Percentiles rank a stretch among this genome's conserved stretches.
Evolutionary conservation across 2,888 invertebrate species (phyloP).

Genomic region (Eueremaeus valkanovi): DNA sequence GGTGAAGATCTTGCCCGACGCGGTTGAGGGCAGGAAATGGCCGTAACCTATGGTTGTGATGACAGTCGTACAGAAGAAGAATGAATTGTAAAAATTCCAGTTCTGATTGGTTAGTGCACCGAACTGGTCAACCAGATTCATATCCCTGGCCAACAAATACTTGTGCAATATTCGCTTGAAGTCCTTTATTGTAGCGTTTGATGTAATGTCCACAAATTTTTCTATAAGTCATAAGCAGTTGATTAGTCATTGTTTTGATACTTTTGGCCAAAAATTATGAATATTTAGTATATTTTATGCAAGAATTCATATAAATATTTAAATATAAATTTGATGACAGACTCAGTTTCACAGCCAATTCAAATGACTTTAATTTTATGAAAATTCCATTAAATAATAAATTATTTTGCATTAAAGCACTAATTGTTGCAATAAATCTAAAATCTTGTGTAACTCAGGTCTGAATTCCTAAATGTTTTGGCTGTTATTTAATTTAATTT

Average conservation of each 20-base stretch:
- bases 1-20: constrained; percentile 73
- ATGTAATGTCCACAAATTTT: not conserved
- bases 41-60: constrained; percentile 90
- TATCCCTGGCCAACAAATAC: constrained; percentile 27
- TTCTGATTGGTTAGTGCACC: not conserved
- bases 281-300: too few relatives aligned
- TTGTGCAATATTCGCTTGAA: constrained; percentile 14
- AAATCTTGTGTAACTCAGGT: not conserved
- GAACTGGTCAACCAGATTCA: constrained; percentile 28
- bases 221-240: not conserved
- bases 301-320: too few relatives aligned
- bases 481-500: not conserved
- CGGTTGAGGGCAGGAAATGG: constrained; percentile 77
- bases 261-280: too few relatives aligned
- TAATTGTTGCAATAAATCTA: not conserved
- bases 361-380: not conserved
- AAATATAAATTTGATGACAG: not conserved
- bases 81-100: constrained; percentile 87
- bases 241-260: not conserved
- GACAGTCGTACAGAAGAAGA: constrained; percentile 85
- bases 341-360: not conserved
- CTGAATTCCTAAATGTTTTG: too few relatives aligned
- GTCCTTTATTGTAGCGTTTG: not conserved
- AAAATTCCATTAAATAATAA: not conserved
- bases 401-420: not conserved